Conservation (phyloP, 1,140 invertebrate species). For the Scaptodrosophila lebanonensis region DNA sequence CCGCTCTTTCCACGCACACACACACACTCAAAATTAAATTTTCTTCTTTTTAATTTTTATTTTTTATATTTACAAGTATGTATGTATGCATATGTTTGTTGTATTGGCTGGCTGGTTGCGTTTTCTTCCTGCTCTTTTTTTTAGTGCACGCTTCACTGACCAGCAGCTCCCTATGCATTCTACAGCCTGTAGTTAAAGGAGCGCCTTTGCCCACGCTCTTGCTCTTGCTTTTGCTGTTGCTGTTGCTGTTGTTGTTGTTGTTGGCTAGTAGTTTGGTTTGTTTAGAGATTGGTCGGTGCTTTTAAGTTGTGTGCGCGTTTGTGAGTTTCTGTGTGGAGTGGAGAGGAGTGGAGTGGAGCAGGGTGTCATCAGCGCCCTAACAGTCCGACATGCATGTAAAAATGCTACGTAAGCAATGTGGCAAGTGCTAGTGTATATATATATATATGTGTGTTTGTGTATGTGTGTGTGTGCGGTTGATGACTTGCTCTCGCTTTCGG, state of each 20-base stretch:
- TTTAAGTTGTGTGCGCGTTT: conserved; percentile 31
- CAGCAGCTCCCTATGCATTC: not conserved
- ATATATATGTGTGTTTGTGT: too few relatives aligned
- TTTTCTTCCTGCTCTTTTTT: conserved; percentile 55
- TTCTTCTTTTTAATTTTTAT: conserved; percentile 41
- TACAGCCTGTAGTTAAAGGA: conserved; percentile 18
- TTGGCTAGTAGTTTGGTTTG: conserved; percentile 60
- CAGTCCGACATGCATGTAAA: conserved; percentile 61
- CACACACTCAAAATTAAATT: conserved; percentile 60
- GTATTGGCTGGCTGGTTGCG: conserved; percentile 56
- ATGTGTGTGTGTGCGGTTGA: conserved; percentile 58
- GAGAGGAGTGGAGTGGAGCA: conserved; percentile 8
- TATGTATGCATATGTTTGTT: too few relatives aligned
- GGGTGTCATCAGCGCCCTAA: too few relatives aligned
- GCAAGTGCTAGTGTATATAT: too few relatives aligned
- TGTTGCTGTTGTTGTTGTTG: conserved; percentile 4
- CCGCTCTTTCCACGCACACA: conserved; percentile 10
- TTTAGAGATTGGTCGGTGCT: conserved; percentile 64
- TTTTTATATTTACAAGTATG: conserved; percentile 45
- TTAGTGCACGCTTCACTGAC: conserved; percentile 55
- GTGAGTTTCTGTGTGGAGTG: conserved; percentile 37
- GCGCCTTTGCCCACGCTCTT: not conserved
- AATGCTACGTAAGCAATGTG: conserved; percentile 60
- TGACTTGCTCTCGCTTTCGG: conserved; percentile 55
- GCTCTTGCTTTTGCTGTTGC: conserved; percentile 14